phyloP scores from a whole-genome alignment of 1,140 invertebrate genomes.

The Brachionus koreanus region DNA sequence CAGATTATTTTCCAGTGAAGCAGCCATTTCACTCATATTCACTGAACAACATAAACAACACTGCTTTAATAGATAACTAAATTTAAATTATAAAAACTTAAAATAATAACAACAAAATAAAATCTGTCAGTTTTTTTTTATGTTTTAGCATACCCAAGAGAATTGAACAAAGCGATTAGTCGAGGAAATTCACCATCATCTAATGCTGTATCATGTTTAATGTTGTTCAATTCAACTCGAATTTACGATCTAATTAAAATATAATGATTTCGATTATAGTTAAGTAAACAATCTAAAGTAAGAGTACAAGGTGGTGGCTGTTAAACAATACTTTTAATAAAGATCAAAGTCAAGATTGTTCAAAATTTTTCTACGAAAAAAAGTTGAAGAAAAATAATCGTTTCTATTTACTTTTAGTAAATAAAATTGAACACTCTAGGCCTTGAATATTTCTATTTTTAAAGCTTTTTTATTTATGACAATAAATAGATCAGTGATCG shows the following conservation, averaged over 20 bases:
- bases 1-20: constrained; percentile 1
- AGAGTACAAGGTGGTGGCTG: neutral
- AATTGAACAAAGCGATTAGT: neutral
- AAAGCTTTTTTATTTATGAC: neutral
- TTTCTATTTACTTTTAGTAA: neutral
- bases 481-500: neutral
- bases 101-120: neutral
- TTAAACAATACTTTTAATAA: neutral
- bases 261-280: neutral
- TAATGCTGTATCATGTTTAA: neutral
- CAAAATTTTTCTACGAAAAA: neutral
- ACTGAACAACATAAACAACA: constrained; percentile 2
- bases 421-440: no score
- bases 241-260: neutral
- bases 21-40: neutral
- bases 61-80: neutral
- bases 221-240: neutral
- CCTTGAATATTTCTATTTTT: no score
- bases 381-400: neutral
- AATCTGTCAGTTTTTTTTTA: neutral
- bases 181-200: neutral
- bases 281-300: neutral
- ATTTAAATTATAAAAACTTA: constrained; percentile 1
- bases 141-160: neutral
- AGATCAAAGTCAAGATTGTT: neutral